Evolutionary conservation across 2,888 invertebrate genomes (phyloP).

Genomic region (Phaedon cochleariae): DNA sequence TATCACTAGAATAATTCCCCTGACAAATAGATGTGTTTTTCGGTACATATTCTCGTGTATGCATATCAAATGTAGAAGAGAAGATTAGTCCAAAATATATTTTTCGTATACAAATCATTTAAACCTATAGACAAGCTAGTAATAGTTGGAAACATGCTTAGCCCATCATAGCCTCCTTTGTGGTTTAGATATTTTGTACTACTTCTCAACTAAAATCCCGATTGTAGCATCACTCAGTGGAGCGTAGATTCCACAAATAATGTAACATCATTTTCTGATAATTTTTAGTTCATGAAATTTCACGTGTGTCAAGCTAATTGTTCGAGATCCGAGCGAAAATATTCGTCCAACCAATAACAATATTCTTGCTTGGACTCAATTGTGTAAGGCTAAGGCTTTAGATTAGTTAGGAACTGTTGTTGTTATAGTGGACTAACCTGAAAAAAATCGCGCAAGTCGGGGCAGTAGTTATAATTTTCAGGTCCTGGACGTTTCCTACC

Average conservation of each 20-base stretch:
- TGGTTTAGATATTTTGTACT: neutral
- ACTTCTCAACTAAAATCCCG: neutral
- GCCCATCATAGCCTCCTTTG: neutral
- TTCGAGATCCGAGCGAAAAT: conserved; percentile 33
- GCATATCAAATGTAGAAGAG: conserved; percentile 9
- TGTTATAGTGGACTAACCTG: conserved; percentile 30
- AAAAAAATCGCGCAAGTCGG: conserved; percentile 55
- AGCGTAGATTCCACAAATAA: neutral
- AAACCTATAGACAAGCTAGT: conserved; percentile 28
- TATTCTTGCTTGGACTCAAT: conserved; percentile 28
- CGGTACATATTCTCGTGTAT: neutral
- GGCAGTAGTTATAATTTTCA: conserved; percentile 62
- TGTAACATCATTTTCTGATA: conserved; percentile 17
- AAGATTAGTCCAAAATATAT: conserved; percentile 25
- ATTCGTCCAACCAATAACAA: neutral
- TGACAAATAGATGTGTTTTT: too few species aligned
- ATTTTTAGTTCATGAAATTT: conserved; percentile 60
- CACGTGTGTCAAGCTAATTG: conserved; percentile 55
- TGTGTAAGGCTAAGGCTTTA: conserved; percentile 24
- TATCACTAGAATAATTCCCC: neutral
- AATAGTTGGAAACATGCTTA: conserved; percentile 13
- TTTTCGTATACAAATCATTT: conserved; percentile 31
- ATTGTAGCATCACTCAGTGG: neutral
- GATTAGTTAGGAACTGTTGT: conserved; percentile 30
- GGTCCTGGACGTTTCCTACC: conserved; percentile 58